Conservation (phyloP, 2,888 invertebrate genomes). For the Capitulum mitella region DNA sequence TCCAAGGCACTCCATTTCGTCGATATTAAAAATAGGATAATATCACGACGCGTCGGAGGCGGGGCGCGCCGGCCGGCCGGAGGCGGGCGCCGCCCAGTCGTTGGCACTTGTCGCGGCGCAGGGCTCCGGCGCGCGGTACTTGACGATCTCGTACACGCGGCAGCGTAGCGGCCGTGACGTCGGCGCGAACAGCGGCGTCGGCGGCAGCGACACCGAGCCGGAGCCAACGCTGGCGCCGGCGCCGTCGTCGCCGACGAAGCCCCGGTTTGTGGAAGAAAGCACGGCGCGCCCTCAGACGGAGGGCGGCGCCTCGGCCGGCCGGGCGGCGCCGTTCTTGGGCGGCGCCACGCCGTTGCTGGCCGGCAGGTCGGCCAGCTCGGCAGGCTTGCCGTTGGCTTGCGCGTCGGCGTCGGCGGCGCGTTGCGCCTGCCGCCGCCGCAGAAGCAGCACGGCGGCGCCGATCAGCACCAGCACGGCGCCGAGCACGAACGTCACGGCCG, state of each 20-base stretch:
- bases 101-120: neutral
- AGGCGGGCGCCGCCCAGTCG: neutral
- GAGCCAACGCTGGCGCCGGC: neutral
- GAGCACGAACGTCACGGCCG: slow-evolving; percentile 21
- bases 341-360: neutral
- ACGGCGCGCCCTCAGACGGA: slow-evolving; percentile 11
- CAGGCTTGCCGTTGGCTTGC: neutral
- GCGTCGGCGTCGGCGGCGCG: neutral
- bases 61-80: neutral
- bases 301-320: neutral
- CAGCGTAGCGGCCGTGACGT: neutral
- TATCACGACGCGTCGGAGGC: slow-evolving; percentile 5
- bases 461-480: slow-evolving; percentile 9
- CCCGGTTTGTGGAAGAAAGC: slow-evolving; percentile 20
- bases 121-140: neutral
- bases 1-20: slow-evolving; percentile 9
- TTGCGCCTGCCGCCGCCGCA: neutral
- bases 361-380: neutral
- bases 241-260: slow-evolving; percentile 20
- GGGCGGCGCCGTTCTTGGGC: neutral
- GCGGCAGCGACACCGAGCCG: slow-evolving; percentile 13
- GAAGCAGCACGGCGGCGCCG: neutral
- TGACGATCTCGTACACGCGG: slow-evolving; percentile 12
- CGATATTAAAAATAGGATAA: slow-evolving; percentile 24
- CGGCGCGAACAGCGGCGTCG: neutral